A percentile compares a stretch with the other conserved stretches of the same genome.
phyloP scores from a whole-genome alignment of 2,113 vertebrate species.

The Erythrolamprus reginae region DNA sequence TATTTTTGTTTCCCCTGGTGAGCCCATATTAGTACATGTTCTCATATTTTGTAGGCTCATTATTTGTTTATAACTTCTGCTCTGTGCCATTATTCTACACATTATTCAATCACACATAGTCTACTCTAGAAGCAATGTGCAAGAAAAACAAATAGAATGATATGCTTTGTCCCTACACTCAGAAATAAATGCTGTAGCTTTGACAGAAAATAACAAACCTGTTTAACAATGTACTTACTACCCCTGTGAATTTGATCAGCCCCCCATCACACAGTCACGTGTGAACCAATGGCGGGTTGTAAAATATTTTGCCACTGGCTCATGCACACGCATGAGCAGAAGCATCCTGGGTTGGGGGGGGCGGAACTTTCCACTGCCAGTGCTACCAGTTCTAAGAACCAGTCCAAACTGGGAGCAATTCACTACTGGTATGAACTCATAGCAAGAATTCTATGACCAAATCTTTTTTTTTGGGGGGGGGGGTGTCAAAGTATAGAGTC shows the following conservation, averaged over 20 bases:
- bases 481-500: neutral
- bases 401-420: no score
- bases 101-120: slow-evolving; percentile 39
- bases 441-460: neutral
- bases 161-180: slow-evolving; percentile 23
- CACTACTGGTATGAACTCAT: neutral
- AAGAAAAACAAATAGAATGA: slow-evolving; percentile 22
- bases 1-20: neutral
- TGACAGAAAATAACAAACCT: slow-evolving; percentile 33
- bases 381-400: no score
- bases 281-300: neutral
- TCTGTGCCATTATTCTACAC: slow-evolving; percentile 24
- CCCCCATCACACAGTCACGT: neutral
- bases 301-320: no score
- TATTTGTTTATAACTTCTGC: slow-evolving; percentile 33
- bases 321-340: no score
- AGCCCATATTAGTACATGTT: neutral
- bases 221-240: neutral
- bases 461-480: neutral
- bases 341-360: no score
- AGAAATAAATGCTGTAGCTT: slow-evolving; percentile 35
- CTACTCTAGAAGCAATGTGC: slow-evolving; percentile 3
- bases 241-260: slow-evolving; percentile 26
- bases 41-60: neutral
- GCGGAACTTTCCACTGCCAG: no score